Percentiles rank a stretch among this genome's conserved stretches.
Evolutionary conservation across 2,888 invertebrate genomes (phyloP).

Genomic region (Mactromeris polynyma): DNA sequence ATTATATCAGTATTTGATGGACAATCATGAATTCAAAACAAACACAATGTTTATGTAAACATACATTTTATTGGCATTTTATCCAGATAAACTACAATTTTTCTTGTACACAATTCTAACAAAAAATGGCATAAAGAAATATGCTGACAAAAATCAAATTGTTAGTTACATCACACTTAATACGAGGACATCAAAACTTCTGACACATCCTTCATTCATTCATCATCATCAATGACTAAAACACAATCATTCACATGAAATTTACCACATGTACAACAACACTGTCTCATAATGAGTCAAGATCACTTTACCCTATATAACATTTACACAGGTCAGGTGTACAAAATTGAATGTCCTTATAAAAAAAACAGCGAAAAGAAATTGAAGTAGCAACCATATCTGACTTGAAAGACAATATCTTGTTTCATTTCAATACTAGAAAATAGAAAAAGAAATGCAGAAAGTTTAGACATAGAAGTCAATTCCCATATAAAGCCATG

Average conservation of each 20-base stretch:
- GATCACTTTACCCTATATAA: background rate
- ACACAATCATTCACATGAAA: background rate
- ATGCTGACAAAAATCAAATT: slow-evolving; percentile 40
- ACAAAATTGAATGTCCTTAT: background rate
- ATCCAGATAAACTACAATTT: slow-evolving; percentile 68
- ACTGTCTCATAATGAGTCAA: background rate
- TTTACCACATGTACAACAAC: slow-evolving; percentile 9
- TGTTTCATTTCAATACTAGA: background rate
- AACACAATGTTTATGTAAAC: slow-evolving; percentile 36
- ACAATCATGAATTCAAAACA: background rate
- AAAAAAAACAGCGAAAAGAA: background rate
- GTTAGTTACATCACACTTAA: slow-evolving; percentile 38
- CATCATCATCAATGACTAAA: slow-evolving; percentile 7
- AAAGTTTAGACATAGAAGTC: background rate
- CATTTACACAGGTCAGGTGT: background rate
- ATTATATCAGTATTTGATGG: no score
- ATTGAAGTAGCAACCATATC: background rate
- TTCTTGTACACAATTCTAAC: slow-evolving; percentile 68
- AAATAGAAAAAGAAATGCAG: slow-evolving; percentile 7
- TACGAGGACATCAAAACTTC: slow-evolving; percentile 20
- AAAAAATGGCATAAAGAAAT: slow-evolving; percentile 50
- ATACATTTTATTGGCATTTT: slow-evolving; percentile 68
- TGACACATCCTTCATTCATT: background rate
- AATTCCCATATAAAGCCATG: background rate
- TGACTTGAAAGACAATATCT: background rate